Conservation (phyloP, 2,888 invertebrate species). For the Malacosoma neustria region DNA sequence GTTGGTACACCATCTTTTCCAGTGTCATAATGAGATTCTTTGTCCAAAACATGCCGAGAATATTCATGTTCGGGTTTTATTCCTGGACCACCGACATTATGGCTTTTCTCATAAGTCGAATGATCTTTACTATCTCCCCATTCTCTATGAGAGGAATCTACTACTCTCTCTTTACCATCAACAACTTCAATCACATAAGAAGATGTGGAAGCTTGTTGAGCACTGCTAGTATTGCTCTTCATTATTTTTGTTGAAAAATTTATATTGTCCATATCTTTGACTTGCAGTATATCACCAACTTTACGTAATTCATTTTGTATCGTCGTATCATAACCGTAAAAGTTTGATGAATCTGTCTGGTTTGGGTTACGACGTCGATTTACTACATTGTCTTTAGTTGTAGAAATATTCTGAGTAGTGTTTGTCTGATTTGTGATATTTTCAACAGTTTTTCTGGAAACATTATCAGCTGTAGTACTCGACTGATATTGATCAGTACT, state of each 20-base stretch:
- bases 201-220: constrained; percentile 76
- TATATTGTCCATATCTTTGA: constrained; percentile 44
- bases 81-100: constrained; percentile 70
- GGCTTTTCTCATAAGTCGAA: constrained; percentile 68
- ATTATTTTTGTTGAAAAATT: constrained; percentile 65
- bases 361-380: constrained; percentile 39
- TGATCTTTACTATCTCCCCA: constrained; percentile 70
- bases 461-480: background rate
- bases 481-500: background rate
- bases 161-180: constrained; percentile 75
- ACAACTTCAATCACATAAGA: constrained; percentile 78
- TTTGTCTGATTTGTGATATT: constrained; percentile 24
- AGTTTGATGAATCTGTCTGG: constrained; percentile 60
- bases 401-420: constrained; percentile 22
- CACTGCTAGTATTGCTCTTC: constrained; percentile 73
- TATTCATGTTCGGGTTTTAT: constrained; percentile 74
- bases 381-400: constrained; percentile 28
- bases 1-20: constrained; percentile 70
- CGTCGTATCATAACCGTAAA: constrained; percentile 61
- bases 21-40: constrained; percentile 73
- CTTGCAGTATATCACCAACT: constrained; percentile 59
- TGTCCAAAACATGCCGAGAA: constrained; percentile 68
- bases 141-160: constrained; percentile 76
- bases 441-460: constrained; percentile 13
- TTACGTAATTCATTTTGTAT: constrained; percentile 58